phyloP scores from a whole-genome alignment of 2,888 invertebrate species.

The Chrysolina haemoptera region DNA sequence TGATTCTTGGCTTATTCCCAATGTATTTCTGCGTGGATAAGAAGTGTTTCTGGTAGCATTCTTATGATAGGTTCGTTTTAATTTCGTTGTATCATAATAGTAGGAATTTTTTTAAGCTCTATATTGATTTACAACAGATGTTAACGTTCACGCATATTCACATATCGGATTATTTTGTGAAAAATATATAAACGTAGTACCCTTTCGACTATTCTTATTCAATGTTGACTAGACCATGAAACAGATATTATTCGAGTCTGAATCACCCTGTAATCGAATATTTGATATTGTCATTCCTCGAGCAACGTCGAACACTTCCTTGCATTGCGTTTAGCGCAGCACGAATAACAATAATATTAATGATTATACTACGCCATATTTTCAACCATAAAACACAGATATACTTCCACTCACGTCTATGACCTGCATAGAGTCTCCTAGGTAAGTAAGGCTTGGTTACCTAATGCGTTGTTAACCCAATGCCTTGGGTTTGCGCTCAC shows the following conservation, averaged over 20 bases:
- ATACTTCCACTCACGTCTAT: conserved; percentile 54
- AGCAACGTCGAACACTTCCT: conserved; percentile 17
- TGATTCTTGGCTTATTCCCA: too few species aligned
- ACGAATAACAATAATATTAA: conserved; percentile 20
- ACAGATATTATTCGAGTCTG: neutral
- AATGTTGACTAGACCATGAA: too few species aligned
- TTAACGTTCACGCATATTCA: too few species aligned
- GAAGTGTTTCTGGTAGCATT: too few species aligned
- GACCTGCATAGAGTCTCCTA: conserved; percentile 45
- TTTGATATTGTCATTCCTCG: conserved; percentile 5
- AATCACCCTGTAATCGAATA: neutral
- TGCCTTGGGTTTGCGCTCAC: conserved; percentile 19
- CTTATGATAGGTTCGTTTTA: too few species aligned
- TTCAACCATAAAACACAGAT: conserved; percentile 34
- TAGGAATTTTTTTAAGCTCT: too few species aligned
- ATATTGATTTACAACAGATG: too few species aligned
- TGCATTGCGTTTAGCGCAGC: conserved; percentile 2
- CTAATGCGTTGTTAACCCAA: conserved; percentile 40
- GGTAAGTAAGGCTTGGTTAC: conserved; percentile 35
- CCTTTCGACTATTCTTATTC: too few species aligned
- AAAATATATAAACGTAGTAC: too few species aligned
- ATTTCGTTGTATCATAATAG: too few species aligned
- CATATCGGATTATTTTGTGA: too few species aligned
- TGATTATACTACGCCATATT: conserved; percentile 22
- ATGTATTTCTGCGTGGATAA: too few species aligned